Evolutionary conservation across 2,888 invertebrate genomes (phyloP).

Genomic region (Ophraella communa): DNA sequence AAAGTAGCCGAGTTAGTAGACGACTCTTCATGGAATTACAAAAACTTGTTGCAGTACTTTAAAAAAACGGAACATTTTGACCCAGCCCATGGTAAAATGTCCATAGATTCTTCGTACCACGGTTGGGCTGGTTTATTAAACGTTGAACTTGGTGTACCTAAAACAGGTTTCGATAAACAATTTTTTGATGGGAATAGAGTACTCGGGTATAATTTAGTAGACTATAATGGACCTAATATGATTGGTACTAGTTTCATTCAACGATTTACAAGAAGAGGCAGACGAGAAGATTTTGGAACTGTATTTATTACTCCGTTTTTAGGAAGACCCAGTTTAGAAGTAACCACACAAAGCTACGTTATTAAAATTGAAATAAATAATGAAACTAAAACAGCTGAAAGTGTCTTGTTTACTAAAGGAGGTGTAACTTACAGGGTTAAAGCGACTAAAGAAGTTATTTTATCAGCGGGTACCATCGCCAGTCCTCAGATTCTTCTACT

Average conservation of each 20-base stretch:
- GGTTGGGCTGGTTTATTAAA: conserved; percentile 30
- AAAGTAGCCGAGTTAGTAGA: conserved; percentile 56
- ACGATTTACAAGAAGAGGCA: conserved; percentile 68
- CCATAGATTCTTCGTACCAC: too few species aligned
- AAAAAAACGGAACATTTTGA: conserved; percentile 32
- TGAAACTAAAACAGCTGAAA: conserved; percentile 64
- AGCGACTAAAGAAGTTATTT: conserved; percentile 75
- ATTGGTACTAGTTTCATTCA: conserved; percentile 70
- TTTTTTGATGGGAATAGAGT: conserved; percentile 65
- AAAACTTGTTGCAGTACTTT: conserved; percentile 62
- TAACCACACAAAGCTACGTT: conserved; percentile 73
- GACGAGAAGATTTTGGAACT: conserved; percentile 76
- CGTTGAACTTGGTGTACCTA: conserved; percentile 33
- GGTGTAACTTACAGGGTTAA: conserved; percentile 61
- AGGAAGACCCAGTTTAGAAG: conserved; percentile 69
- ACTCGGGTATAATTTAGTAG: conserved; percentile 71
- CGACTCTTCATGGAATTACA: conserved; percentile 62
- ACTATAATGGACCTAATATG: conserved; percentile 70
- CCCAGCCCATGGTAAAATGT: too few species aligned
- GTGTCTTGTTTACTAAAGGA: conserved; percentile 66
- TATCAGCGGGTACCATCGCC: conserved; percentile 81
- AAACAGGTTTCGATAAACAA: conserved; percentile 1
- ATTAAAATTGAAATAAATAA: conserved; percentile 68
- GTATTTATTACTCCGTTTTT: conserved; percentile 75
- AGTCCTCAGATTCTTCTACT: conserved; percentile 84